Evolutionary conservation across 1,140 invertebrate genomes (phyloP).

Genomic region (Papilio xuthus): DNA sequence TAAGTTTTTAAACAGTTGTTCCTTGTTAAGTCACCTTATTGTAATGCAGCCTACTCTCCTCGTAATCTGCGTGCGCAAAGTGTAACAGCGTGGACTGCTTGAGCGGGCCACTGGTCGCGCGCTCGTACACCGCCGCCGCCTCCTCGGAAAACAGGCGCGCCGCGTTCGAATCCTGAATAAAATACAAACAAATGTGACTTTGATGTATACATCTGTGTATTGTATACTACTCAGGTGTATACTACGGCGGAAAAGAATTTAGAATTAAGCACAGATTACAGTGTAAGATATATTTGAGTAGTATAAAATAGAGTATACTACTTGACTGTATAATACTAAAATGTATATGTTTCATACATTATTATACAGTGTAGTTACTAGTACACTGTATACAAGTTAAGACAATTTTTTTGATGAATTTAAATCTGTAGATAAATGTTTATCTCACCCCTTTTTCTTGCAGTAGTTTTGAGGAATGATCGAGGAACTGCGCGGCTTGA

Average conservation of each 20-base stretch:
- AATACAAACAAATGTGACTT: background rate
- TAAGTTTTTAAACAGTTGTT: background rate
- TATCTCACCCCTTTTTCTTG: conserved; percentile 94
- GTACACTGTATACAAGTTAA: background rate
- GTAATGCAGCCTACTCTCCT: conserved; percentile 97
- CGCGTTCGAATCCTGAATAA: conserved; percentile 91
- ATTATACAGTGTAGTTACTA: background rate
- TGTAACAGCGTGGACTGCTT: conserved; percentile 96
- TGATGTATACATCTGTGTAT: background rate
- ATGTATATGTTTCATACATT: background rate
- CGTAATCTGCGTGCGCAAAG: conserved; percentile 99
- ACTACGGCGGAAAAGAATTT: background rate
- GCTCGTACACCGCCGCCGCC: conserved; percentile 95
- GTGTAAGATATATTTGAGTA: background rate
- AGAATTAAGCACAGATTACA: background rate
- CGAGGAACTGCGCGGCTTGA: conserved; percentile 97
- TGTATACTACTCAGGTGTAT: background rate
- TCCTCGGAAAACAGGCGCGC: conserved; percentile 96
- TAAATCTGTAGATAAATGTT: background rate
- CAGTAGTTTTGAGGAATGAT: conserved; percentile 95
- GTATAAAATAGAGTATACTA: background rate
- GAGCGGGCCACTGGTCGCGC: conserved; percentile 93
- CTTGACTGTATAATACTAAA: background rate
- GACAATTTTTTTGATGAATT: background rate
- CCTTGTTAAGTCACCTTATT: conserved; percentile 85